These are phyloP conservation scores for Echinarachnius parma DNA, from an alignment of 53 echinoderm and acorn worm genomes.

Conservation along the genomic window DNA sequence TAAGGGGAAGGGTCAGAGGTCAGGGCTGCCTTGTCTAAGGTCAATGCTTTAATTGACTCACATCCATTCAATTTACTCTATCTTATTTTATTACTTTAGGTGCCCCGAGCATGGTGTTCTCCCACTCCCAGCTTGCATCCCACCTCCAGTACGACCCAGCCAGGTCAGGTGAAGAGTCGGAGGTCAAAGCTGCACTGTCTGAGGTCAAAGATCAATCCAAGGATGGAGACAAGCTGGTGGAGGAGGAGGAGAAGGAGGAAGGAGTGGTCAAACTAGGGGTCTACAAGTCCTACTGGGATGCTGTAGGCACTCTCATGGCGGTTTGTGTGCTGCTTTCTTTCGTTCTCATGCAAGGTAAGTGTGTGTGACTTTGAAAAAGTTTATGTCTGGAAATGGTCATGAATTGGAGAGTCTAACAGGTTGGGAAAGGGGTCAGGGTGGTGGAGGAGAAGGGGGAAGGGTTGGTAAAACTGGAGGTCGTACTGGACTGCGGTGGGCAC, in stretches of 20 bases:
- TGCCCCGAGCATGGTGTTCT: slow-evolving; percentile 47
- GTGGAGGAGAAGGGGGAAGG: too few species aligned
- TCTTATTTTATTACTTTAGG: slow-evolving; percentile 17
- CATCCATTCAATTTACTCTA: too few species aligned
- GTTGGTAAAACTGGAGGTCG: slow-evolving; percentile 75
- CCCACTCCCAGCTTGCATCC: slow-evolving; percentile 33
- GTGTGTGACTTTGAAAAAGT: too few species aligned
- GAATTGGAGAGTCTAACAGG: too few species aligned
- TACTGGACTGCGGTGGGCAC: slow-evolving; percentile 92
- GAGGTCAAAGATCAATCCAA: slow-evolving; percentile 28
- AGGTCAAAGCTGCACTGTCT: neutral
- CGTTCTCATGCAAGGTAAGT: slow-evolving; percentile 97
- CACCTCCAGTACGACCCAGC: slow-evolving; percentile 42
- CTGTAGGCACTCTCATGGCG: slow-evolving; percentile 74
- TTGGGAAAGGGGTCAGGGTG: too few species aligned
- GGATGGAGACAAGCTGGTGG: slow-evolving; percentile 57
- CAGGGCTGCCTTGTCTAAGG: too few species aligned
- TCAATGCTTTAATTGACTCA: too few species aligned
- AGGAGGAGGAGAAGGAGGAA: slow-evolving; percentile 87
- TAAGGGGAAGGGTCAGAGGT: too few species aligned
- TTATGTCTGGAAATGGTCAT: too few species aligned
- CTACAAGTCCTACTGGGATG: slow-evolving; percentile 87
- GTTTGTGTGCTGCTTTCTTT: slow-evolving; percentile 66
- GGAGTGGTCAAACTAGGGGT: slow-evolving; percentile 89
- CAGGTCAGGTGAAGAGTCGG: neutral